Evolutionary conservation across 2,113 vertebrate species (phyloP), one percentile per base, ranked within the genome.

Genomic region (Dipodomys merriami): DNA sequence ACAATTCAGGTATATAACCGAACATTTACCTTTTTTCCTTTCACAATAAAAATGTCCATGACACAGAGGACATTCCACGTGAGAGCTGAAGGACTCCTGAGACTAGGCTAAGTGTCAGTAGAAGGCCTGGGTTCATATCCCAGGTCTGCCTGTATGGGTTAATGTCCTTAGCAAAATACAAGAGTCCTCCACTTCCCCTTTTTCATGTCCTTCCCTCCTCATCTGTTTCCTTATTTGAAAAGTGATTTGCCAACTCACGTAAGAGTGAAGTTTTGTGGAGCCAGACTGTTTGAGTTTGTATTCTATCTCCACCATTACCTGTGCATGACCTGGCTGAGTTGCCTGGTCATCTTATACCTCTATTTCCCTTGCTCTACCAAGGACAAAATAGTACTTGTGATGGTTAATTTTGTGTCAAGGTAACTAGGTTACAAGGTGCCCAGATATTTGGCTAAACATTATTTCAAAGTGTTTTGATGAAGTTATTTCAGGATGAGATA

Each of bases 91-190:
- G 69, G 65, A 76, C 29, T 69, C 35, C 83, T 30, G 27, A 49
- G 53, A 12, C 35, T 83, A 7, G 19, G 16, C 11, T 11, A 71
- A 9, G 3, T 46, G 20, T 72, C 30, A 76, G 49, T 22, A 76
- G 49, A 78, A 91, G 57, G 90, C 6, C 65, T 18, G 20, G 25
- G 46, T 83, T 94, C 85, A 44, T 84, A 82, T 13, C 74, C 53
- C 49, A 90, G 22, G 22, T 78, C 78, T 72, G 23, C 60, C 33
- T 77, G 76, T 76, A 57, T n/a, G 39, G 35, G 30, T 0, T 39
- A 4, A 88, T 73, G 11, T 4, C 25, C 29, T 77, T 20, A 62
- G 44, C 57, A 15, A 0, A 1, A 29, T 13, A 20, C 11, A 8
- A 39, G 19, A 65, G 27, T 65, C 60, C 39, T 44, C 30, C 11